phyloP scores from a whole-genome alignment of 2,797 vertebrate genomes.

The Neoniphon sammara region DNA sequence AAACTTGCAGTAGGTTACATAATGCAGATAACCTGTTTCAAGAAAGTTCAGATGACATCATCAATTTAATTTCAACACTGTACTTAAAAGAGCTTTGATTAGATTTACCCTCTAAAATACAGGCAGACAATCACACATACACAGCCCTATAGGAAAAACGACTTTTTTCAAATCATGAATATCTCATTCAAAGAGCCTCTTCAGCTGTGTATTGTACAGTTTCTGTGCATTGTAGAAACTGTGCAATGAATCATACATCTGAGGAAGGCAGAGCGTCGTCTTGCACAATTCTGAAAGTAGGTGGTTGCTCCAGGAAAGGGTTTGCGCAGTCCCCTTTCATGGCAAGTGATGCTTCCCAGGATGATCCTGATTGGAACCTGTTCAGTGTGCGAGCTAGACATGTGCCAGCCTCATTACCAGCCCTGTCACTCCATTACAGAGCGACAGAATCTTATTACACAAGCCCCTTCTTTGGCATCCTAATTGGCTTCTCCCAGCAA shows the following conservation, averaged over 20 bases:
- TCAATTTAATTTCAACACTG: no score
- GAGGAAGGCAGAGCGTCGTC: neutral
- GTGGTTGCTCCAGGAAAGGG: constrained; percentile 5
- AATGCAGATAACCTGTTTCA: no score
- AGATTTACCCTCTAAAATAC: no score
- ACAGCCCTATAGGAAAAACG: no score
- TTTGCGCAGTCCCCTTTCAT: neutral
- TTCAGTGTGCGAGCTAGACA: constrained; percentile 39
- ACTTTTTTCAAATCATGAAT: no score
- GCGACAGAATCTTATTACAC: constrained; percentile 67
- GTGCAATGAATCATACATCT: neutral
- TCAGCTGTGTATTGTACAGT: no score
- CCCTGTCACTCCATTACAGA: constrained; percentile 65
- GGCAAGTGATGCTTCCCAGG: constrained; percentile 17
- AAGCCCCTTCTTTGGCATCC: constrained; percentile 38
- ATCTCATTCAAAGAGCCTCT: no score
- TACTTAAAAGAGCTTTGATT: no score
- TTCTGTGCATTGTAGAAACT: neutral
- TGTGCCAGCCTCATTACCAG: constrained; percentile 58
- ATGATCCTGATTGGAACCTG: constrained; percentile 56
- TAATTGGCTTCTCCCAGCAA: constrained; percentile 66
- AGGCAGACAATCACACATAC: no score
- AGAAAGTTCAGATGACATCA: no score
- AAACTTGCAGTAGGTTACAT: no score
- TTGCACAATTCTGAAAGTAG: constrained; percentile 10